Conservation (phyloP, 2,113 vertebrate species). For the Eurystomus gularis region DNA sequence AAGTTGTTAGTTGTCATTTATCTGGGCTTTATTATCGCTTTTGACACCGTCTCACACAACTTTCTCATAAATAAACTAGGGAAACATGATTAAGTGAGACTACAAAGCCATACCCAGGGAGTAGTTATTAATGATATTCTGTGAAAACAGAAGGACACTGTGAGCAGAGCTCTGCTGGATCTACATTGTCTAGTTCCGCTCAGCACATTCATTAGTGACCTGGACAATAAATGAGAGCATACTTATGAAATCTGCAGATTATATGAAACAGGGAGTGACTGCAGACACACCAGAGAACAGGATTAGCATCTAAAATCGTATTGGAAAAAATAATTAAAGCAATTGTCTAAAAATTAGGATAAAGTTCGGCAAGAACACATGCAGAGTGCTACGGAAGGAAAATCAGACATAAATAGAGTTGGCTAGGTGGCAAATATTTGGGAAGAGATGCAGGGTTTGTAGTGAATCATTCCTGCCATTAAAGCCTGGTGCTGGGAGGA, state of each 20-base stretch:
- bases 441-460: neutral
- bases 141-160: constrained; percentile 22
- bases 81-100: constrained; percentile 36
- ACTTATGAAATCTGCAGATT: constrained; percentile 32
- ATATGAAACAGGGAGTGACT: neutral
- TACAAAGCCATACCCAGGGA: constrained; percentile 12
- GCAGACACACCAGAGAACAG: neutral
- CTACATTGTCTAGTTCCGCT: neutral
- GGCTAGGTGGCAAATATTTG: neutral
- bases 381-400: neutral
- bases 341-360: neutral
- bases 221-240: neutral
- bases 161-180: constrained; percentile 35
- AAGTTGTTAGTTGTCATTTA: constrained; percentile 22
- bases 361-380: neutral
- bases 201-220: constrained; percentile 56
- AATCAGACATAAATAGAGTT: neutral
- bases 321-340: neutral
- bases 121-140: constrained; percentile 26
- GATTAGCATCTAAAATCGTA: constrained; percentile 19
- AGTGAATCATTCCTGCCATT: neutral
- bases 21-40: constrained; percentile 8
- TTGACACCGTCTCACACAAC: neutral
- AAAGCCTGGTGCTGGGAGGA: neutral
- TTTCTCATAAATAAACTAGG: constrained; percentile 31